phyloP scores from a whole-genome alignment of 2,888 invertebrate genomes.

The Tipula unca region DNA sequence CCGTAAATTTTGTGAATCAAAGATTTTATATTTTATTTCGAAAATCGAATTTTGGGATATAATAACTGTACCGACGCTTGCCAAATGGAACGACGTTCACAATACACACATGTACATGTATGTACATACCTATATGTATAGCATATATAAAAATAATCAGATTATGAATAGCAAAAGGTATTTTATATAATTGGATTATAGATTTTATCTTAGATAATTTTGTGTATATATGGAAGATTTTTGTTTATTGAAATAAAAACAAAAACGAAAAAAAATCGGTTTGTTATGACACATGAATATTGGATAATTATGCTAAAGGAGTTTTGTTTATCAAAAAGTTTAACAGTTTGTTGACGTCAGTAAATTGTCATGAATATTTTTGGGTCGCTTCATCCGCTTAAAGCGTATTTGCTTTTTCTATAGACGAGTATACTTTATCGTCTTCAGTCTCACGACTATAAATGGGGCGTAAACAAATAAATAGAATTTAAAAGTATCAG shows the following conservation, averaged over 20 bases:
- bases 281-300: background rate
- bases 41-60: background rate
- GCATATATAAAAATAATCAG: background rate
- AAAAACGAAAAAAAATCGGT: background rate
- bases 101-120: background rate
- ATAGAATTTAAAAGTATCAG: no score
- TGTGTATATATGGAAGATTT: background rate
- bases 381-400: background rate
- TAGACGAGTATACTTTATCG: no score
- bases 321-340: background rate
- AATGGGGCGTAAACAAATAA: no score
- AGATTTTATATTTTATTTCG: background rate
- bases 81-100: no score
- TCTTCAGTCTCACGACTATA: no score
- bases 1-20: background rate
- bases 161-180: background rate
- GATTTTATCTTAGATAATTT: background rate
- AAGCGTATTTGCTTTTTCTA: no score
- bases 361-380: background rate
- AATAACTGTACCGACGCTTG: background rate
- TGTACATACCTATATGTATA: background rate
- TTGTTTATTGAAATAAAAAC: background rate
- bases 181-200: conserved; percentile 8
- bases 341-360: background rate
- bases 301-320: background rate